Base-by-base conservation (phyloP, 2,113 vertebrate species). In the Entelurus aequoreus region DNA sequence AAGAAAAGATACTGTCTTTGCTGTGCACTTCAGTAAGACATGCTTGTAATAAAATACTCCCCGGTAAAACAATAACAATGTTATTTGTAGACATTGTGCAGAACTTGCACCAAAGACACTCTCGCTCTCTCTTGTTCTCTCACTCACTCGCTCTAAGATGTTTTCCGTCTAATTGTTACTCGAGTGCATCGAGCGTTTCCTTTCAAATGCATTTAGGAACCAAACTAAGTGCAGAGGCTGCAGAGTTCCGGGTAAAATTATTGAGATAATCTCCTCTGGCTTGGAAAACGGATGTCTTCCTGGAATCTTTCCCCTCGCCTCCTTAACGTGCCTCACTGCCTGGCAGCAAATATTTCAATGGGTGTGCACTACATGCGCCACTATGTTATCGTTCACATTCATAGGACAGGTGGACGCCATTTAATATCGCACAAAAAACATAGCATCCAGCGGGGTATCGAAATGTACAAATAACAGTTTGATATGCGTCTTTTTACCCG, bases 231-330 rank as follows among this genome's bases (percentile, higher is more conserved):
- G 60, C 60, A 21, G 28, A 15, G 13, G 48, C 36, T 10, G 48
- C 48, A 37, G 48, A 37, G 60, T 61, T 48, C 47, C 48, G 28
- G 48, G 60, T 50, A 61, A 61, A 49, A 61, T 61, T 15, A 47
- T 61, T 61, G 48, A 57, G 55, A 44, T 61, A 61, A 61, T 61
- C 60, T 48, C 48, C 48, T 13, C 21, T 48, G 44, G 60, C 47
- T 61, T 36, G 55, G 60, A 36, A 28, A 48, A 49, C 8, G 47
- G 60, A 61, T 61, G 60, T 50, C 60, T 61, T 61, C 60, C 36
- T n/a, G 48, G 60, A 61, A 61, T 49, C 47, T 48, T 37, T 16
- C 3, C 47, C 60, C 15, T 8, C 28, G 9, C 51, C 51, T 7
- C 46, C 35, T 37, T 48, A 61, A 36, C 35, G 28, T 40, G 60